phyloP scores from a whole-genome alignment of 2,888 invertebrate species.

The Smittia sp. region DNA sequence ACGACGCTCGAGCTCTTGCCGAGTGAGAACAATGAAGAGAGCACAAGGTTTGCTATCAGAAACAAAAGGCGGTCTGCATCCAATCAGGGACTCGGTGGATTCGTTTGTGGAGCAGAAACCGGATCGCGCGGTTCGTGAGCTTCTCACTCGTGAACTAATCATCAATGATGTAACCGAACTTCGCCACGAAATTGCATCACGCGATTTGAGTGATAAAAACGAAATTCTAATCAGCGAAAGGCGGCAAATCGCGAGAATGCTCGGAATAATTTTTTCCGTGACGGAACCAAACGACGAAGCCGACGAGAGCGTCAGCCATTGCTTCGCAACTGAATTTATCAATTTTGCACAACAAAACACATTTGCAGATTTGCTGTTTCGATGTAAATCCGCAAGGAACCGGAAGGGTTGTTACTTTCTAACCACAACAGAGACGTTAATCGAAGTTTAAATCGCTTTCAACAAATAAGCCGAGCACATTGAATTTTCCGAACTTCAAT shows the following conservation, averaged over 20 bases:
- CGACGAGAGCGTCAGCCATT: conserved; percentile 17
- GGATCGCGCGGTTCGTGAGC: too few species aligned
- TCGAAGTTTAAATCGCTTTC: neutral
- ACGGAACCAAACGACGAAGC: neutral
- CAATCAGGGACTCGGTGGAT: too few species aligned
- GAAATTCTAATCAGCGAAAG: too few species aligned
- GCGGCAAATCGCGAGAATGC: neutral
- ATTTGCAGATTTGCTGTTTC: neutral
- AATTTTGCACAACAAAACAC: neutral
- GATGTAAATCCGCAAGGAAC: neutral
- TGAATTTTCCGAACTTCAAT: neutral
- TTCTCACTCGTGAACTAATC: too few species aligned
- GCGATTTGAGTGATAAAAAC: too few species aligned
- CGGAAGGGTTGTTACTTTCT: neutral
- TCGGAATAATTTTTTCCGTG: neutral
- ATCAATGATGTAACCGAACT: too few species aligned
- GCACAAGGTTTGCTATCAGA: too few species aligned
- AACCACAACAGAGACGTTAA: neutral
- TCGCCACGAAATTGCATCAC: too few species aligned
- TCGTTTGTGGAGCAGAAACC: too few species aligned
- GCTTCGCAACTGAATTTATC: neutral
- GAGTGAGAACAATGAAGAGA: neutral
- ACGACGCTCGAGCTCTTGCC: neutral
- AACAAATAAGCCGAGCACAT: conserved; percentile 12
- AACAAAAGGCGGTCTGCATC: too few species aligned